Evolutionary conservation across 2,113 vertebrate genomes (phyloP).

Genomic region (Thymallus thymallus): DNA sequence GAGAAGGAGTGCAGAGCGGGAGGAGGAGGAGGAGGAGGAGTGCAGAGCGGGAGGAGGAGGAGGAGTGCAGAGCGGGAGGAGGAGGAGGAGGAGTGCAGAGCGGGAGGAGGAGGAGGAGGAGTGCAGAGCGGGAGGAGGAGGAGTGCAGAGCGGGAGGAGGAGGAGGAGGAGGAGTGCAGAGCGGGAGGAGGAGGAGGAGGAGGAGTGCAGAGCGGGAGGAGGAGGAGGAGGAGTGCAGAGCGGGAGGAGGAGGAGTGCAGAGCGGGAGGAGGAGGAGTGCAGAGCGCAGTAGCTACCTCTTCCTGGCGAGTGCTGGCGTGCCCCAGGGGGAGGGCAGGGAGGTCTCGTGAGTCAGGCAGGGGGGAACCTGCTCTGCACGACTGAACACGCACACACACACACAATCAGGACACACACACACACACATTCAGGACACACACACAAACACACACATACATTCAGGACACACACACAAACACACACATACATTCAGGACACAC

Average conservation of each 20-base stretch:
- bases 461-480: not conserved
- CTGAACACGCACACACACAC: constrained; percentile 77
- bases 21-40: no score
- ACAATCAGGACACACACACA: constrained; percentile 23
- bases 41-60: constrained; percentile 53
- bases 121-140: not conserved
- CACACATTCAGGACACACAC: not conserved
- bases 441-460: not conserved
- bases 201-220: not conserved
- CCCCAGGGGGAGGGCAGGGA: constrained; percentile 99
- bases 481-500: not conserved
- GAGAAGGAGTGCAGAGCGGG: constrained; percentile 53
- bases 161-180: no score
- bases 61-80: constrained; percentile 44
- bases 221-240: no score
- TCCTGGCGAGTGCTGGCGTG: constrained; percentile 97
- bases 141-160: not conserved
- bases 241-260: no score
- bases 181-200: no score
- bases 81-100: not conserved
- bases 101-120: no score
- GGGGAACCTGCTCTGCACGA: constrained; percentile 96
- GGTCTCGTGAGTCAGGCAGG: constrained; percentile 98
- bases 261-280: constrained; percentile 13
- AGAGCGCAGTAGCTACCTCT: constrained; percentile 95